Evolutionary conservation across 2,888 invertebrate genomes (phyloP).

Genomic region (Leucoptera coffeella): DNA sequence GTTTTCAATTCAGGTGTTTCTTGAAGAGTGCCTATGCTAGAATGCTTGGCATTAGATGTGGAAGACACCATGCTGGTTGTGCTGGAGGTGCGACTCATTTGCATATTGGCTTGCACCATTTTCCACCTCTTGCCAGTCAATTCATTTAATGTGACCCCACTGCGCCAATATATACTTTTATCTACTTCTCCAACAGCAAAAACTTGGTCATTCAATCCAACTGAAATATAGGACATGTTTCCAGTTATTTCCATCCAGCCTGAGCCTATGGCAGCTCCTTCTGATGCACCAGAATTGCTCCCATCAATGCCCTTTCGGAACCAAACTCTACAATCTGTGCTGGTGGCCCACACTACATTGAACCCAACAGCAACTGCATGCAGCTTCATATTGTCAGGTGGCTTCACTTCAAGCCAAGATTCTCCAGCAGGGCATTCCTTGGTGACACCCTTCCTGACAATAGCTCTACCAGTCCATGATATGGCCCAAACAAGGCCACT

Average conservation of each 20-base stretch:
- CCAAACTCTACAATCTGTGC: constrained; percentile 80
- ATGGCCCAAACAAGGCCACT: constrained; percentile 85
- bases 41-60: constrained; percentile 57
- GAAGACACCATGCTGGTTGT: constrained; percentile 66
- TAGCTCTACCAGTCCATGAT: constrained; percentile 74
- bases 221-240: constrained; percentile 75
- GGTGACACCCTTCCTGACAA: constrained; percentile 78
- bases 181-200: constrained; percentile 83
- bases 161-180: constrained; percentile 73
- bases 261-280: constrained; percentile 70
- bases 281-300: constrained; percentile 63
- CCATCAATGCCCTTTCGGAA: constrained; percentile 73
- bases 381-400: constrained; percentile 64
- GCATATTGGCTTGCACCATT: constrained; percentile 70
- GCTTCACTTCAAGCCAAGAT: constrained; percentile 75
- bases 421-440: constrained; percentile 66
- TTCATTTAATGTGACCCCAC: constrained; percentile 67
- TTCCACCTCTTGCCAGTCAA: constrained; percentile 86
- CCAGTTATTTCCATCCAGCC: constrained; percentile 91
- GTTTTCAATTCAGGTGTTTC: constrained; percentile 28
- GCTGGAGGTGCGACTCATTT: constrained; percentile 77
- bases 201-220: constrained; percentile 82
- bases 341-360: constrained; percentile 74
- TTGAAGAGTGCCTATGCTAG: constrained; percentile 57
- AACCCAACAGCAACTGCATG: constrained; percentile 75